Evolutionary conservation across 2,797 vertebrate species (phyloP), one percentile per base, ranked within the genome.

Genomic region (Enteromius mattozi): DNA sequence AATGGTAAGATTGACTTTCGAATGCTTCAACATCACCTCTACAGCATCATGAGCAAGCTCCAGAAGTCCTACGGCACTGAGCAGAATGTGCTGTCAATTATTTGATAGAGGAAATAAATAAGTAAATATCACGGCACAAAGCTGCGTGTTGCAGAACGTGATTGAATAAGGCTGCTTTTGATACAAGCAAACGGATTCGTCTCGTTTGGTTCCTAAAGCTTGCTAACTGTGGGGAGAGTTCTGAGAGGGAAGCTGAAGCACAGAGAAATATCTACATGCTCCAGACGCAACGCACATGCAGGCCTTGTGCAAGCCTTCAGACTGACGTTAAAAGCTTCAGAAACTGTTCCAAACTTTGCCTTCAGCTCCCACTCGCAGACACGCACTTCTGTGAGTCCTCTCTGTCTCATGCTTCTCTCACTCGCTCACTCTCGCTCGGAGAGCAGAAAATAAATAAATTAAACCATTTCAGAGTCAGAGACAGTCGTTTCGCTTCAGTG

Each of bases 51-150:
- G 42, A 2, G 59, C n/a, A 33, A 45, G 30, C 49, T 63, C 80
- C 68, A 69, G 76, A 77, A 59, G 69, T 85, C 72, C 37, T 76
- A 77, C 24, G 1, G 59, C 66, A 1, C 27, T 19, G 4, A 72
- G 17, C 79, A 33, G 65, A 63, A 75, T 72, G 56, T 70, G 77
- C 47, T 76, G 70, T 80, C 85, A 86, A 69, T 86, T 84, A 80
- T 86, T 77, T 80, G 77, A 86, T 80, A 69, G 49, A 75, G 85
- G 40, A 86, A 86, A 80, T 80, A 86, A 80, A 86, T 84, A 84
- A 65, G 66, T 79, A 79, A 74, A 79, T 59, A 61, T 56, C 27
- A 45, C 3, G 19, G 51, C 74, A 82, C 21, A 66, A 82, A 79
- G 75, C 85, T 51, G 54, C 16, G 4, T 79, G 77, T 69, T 35